Evolutionary conservation across 2,888 invertebrate species (phyloP), one percentile per base, ranked within the genome.

Genomic region (Melangyna quadrimaculata): DNA sequence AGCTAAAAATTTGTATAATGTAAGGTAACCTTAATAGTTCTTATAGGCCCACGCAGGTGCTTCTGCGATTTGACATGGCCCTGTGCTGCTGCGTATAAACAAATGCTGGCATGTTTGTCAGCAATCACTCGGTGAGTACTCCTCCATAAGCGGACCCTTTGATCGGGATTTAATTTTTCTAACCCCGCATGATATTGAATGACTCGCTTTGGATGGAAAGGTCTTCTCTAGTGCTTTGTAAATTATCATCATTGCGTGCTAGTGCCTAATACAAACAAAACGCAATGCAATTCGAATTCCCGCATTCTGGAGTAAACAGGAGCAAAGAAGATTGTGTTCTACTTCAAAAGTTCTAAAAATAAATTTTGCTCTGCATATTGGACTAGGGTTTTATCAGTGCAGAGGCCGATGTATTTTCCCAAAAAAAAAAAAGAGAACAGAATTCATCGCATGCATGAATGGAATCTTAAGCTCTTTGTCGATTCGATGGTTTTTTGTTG

Each of bases 361-460:
- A 86, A 55, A 69, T 73, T n/a, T 74, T 35, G 55, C 57, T 70
- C 55, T 67, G 53, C 67, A 55, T 74, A 74, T 63, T 79, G 75
- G 75, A 69, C 83, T 70, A 17, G 57, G 37, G 17, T 37, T 59
- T 73, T 86, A 86, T 86, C 86, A 86, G 72, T 80, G 67, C n/a
- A 10, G 67, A 43, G 43, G 43, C 10, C 57, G 55, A 70, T 43
- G 14, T 24, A 51, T 51, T 51, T 61, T 61, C n/a, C n/a, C 7
- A 10, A 32, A 57, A 57, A 59, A 14, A 22, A 14, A 3, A 14
- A 14, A 8, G 22, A 22, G 3, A 63, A 10, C 2, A 65, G 45
- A 27, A 40, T 14, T 67, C 40, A 32, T 43, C 51, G 75, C 71
- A 75, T 65, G 75, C 71, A 75, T 65, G 81, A 77, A 77, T 77